Base-by-base conservation (phyloP, 2,888 invertebrate genomes). In the Automeris io region DNA sequence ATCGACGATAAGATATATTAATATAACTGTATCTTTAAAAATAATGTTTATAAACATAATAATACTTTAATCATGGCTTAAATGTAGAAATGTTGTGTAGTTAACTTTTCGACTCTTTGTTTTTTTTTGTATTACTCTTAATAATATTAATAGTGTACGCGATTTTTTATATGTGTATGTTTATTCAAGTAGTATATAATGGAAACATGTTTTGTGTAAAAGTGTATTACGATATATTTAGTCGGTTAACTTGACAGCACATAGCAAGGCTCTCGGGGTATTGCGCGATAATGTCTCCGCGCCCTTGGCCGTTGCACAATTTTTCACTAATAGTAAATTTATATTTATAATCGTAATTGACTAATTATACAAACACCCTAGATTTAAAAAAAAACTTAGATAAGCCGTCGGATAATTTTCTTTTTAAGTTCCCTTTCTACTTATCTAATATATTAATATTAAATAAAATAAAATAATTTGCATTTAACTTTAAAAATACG, bases 301-400 rank as follows among this genome's bases (percentile, higher is more conserved):
- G 53, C 51, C 46, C 45, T 49, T 39, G 11, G 46, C 49, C 47
- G 54, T 43, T 29, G 29, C 29, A 29, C 29, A 29, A 29, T 51
- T 49, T 47, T 44, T 55, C 57, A 58, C 55, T 60, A 62, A 69
- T 69, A 45, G 55, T 57, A 60, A 55, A 68, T 72, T 77, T 83
- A 79, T 67, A 82, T 74, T 86, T 85, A 86, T 75, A 68, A 87
- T 87, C 87, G 87, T 87, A 87, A 87, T 87, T 87, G 87, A 87
- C 87, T 87, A 87, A 87, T 87, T 87, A 82, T 75, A 78, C 70
- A 70, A 72, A 11, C 25, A 68, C 81, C 79, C 69, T 85, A 85
- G 82, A 66, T 74, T 79, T 82, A 74, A 78, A 24, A 24, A n/a
- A 9, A 24, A 11, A 63, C 55, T 75, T 80, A 85, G 81, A 75